These are phyloP conservation scores for Ethmia dodecea DNA, from an alignment of 2,888 invertebrate genomes.

Conservation along the genomic window DNA sequence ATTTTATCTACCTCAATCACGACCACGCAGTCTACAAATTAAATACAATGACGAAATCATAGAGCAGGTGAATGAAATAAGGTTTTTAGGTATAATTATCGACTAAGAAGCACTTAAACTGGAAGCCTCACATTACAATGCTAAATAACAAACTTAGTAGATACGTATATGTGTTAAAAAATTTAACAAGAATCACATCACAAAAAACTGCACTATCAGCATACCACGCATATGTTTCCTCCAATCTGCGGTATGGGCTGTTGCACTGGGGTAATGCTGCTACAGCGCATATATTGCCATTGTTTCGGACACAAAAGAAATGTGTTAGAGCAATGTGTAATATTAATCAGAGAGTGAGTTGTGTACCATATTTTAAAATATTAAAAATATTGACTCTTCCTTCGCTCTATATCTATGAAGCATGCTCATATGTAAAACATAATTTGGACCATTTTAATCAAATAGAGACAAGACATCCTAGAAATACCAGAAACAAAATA, in stretches of 20 bases:
- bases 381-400: not conserved
- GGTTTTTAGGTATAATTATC: not conserved
- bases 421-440: not conserved
- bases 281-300: not conserved
- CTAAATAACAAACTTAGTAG: not conserved
- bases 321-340: not conserved
- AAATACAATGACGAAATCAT: not conserved
- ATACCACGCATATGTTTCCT: not conserved
- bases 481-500: too few species aligned
- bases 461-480: too few species aligned
- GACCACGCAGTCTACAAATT: not conserved
- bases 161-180: not conserved
- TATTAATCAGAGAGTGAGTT: not conserved
- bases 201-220: not conserved
- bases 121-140: not conserved
- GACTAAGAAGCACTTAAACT: not conserved
- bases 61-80: not conserved
- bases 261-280: not conserved
- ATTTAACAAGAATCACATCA: not conserved
- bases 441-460: not conserved
- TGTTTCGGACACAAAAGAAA: not conserved
- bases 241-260: not conserved
- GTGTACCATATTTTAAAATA: not conserved
- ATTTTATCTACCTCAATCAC: not conserved
- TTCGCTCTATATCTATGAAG: not conserved